Evolutionary conservation across 2,888 invertebrate genomes (phyloP).

Genomic region (Nineta flava): DNA sequence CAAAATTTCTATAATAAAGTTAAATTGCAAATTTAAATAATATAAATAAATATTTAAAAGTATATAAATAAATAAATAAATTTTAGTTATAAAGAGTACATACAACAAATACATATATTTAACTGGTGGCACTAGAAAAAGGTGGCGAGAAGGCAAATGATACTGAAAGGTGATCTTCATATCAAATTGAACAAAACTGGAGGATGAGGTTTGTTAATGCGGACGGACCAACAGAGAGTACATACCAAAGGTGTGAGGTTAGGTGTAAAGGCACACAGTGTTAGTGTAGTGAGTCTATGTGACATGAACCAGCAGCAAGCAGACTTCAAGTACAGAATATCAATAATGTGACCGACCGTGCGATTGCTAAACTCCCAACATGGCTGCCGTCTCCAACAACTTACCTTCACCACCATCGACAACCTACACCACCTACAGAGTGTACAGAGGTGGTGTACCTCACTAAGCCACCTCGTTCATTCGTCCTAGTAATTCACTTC

Average conservation of each 20-base stretch:
- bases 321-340: constrained; percentile 27
- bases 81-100: no score
- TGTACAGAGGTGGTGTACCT: no score
- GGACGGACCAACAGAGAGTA: background rate
- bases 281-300: constrained; percentile 18
- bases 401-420: no score
- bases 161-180: background rate
- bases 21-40: no score
- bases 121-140: no score
- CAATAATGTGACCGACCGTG: constrained; percentile 30
- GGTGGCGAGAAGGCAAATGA: background rate
- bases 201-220: background rate
- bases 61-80: no score
- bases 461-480: no score
- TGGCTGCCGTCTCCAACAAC: constrained; percentile 15
- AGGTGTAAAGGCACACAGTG: background rate
- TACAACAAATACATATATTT: no score
- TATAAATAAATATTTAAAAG: no score
- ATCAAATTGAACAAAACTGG: background rate
- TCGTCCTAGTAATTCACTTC: no score
- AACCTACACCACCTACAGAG: no score
- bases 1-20: no score
- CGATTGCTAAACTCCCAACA: constrained; percentile 23
- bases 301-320: constrained; percentile 20
- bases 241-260: background rate